These are phyloP conservation scores for Paramuricea clavata DNA, from an alignment of 92 coral and sea anemone genomes.

Conservation along the genomic window DNA sequence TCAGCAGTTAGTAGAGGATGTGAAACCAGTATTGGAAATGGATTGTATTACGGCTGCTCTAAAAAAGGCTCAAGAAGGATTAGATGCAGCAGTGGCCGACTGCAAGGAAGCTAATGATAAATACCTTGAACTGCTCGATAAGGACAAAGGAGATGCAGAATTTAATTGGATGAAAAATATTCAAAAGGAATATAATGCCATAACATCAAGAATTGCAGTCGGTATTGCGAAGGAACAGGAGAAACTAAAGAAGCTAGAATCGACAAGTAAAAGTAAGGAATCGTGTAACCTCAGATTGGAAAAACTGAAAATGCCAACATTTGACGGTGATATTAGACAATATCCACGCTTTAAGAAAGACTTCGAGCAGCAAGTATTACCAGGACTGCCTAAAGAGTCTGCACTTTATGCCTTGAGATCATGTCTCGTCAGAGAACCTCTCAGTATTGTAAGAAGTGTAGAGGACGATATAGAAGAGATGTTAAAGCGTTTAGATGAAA, in stretches of 20 bases:
- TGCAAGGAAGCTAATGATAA: constrained; percentile 55
- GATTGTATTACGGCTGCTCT: constrained; percentile 8
- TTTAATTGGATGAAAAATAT: constrained; percentile 58
- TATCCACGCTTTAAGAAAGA: constrained; percentile 69
- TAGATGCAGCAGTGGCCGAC: constrained; percentile 59
- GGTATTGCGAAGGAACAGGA: neutral
- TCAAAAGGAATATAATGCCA: constrained; percentile 57
- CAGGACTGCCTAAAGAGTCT: constrained; percentile 21
- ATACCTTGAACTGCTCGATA: constrained; percentile 36
- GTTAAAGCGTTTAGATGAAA: constrained; percentile 66
- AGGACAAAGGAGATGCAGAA: constrained; percentile 50
- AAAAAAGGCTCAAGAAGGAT: constrained; percentile 24
- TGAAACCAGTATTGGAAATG: neutral
- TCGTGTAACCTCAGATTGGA: constrained; percentile 56
- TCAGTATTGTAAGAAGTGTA: too few species aligned
- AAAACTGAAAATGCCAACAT: constrained; percentile 65
- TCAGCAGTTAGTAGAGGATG: constrained; percentile 4
- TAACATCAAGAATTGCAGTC: constrained; percentile 12
- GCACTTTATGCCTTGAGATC: constrained; percentile 59
- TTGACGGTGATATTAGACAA: constrained; percentile 64
- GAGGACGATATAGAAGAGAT: too few species aligned
- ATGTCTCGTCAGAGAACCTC: constrained; percentile 60
- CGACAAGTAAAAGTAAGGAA: neutral
- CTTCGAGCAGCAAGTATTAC: constrained; percentile 61
- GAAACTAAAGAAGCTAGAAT: neutral